Conservation (phyloP, 2,797 vertebrate genomes). For the Scyliorhinus canicula region DNA sequence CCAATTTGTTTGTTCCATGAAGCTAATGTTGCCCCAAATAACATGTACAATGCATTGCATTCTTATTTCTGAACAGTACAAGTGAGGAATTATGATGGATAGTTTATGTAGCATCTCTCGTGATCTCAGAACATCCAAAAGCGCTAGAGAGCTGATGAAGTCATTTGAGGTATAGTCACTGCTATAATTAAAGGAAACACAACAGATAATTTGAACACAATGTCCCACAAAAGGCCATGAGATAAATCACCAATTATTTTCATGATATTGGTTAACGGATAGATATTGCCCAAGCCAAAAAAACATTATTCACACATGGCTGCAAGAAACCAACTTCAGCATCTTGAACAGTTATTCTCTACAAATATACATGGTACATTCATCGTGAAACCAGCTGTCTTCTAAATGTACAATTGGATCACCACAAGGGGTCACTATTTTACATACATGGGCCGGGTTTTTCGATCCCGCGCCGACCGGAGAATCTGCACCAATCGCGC, state of each 20-base stretch:
- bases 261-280: not conserved
- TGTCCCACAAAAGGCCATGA: not conserved
- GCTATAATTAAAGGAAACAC: not conserved
- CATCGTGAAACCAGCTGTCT: not conserved
- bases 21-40: not conserved
- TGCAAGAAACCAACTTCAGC: not conserved
- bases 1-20: not conserved
- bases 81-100: not conserved
- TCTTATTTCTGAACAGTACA: not conserved
- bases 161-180: not conserved
- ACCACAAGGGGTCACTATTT: slow-evolving; percentile 26
- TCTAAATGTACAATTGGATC: not conserved
- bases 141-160: not conserved
- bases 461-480: too few species aligned
- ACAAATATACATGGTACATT: not conserved
- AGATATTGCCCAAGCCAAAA: not conserved
- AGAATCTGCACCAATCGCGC: too few species aligned
- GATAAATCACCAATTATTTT: not conserved
- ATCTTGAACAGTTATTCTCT: not conserved
- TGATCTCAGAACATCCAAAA: not conserved
- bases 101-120: not conserved
- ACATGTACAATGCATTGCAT: not conserved
- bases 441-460: too few species aligned
- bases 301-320: not conserved
- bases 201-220: not conserved